Evolutionary conservation across 2,888 invertebrate species (phyloP).

Genomic region (Drosophila prolongata): DNA sequence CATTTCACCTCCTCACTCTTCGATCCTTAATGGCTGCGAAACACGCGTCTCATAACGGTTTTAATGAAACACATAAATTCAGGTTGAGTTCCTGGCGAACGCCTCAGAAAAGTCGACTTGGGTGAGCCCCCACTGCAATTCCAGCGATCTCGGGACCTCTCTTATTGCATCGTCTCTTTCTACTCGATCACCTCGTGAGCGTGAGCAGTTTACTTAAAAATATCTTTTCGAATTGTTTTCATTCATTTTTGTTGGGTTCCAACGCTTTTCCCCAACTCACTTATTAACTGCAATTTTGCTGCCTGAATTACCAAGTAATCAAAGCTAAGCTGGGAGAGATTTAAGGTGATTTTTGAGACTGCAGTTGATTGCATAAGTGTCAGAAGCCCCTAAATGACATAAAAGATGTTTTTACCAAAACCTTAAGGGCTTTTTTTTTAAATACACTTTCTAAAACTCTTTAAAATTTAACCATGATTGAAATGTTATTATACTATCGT

Average conservation of each 20-base stretch:
- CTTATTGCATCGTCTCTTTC: constrained; percentile 6
- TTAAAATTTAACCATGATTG: no score
- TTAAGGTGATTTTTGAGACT: constrained; percentile 7
- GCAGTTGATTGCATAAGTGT: neutral
- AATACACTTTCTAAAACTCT: no score
- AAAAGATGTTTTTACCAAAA: no score
- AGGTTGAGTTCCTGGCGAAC: constrained; percentile 53
- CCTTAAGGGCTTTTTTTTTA: no score
- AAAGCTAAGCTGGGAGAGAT: constrained; percentile 40
- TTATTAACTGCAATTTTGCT: constrained; percentile 41
- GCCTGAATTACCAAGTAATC: constrained; percentile 35
- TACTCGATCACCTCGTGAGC: constrained; percentile 44
- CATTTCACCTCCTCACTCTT: constrained; percentile 13
- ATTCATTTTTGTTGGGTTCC: constrained; percentile 16
- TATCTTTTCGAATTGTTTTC: constrained; percentile 34
- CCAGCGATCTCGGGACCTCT: constrained; percentile 1
- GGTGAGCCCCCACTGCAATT: constrained; percentile 56
- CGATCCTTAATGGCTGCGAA: constrained; percentile 66
- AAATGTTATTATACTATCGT: no score
- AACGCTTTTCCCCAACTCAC: constrained; percentile 20
- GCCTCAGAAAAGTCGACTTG: constrained; percentile 49
- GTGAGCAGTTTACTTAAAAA: constrained; percentile 61
- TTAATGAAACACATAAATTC: constrained; percentile 78
- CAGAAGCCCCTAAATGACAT: neutral
- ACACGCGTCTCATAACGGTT: constrained; percentile 76